Evolutionary conservation across 2,888 invertebrate genomes (phyloP), one percentile per base, ranked within the genome.

Genomic region (Andrena fulva): DNA sequence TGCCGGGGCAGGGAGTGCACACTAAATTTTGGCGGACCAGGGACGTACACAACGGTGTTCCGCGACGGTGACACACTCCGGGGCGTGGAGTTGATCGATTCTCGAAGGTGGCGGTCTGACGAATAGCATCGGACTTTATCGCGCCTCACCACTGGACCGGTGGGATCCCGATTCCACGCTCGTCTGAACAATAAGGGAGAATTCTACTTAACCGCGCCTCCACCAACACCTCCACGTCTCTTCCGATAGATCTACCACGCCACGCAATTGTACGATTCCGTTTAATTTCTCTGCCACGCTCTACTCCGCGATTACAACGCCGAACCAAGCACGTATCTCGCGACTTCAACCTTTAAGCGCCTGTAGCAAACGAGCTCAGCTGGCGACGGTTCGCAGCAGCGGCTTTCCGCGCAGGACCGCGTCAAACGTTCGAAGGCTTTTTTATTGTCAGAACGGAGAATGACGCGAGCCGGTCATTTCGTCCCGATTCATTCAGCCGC

Each of bases 21-120:
- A 66, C 67, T 70, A 82, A 80, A 78, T 82, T 85, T 86, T 77
- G 83, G 77, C 82, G 68, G 78, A 82, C 67, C 80, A 76, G 85
- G 81, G 42, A 66, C 83, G 83, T 86, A 73, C 63, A 1, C 29
- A 56, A 16, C 52, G 50, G 29, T 31, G 60, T n/a, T 62, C 8
- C 29, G 8, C 24, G 50, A 31, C 42, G 77, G 81, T 73, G 77
- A 69, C 76, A 27, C 76, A 27, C 35, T 12, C 24, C 50, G 16
- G 70, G 69, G 29, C 73, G 68, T 48, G 68, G 54, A 52, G 33
- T 64, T 56, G 48, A 35, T 60, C 59, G 62, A 67, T 75, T 50
- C 2, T 27, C 20, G 20, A 16, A 12, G n/a, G 29, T 54, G 67
- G 42, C 27, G 59, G 52, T 66, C 72, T 62, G 73, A 78, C 52